These are phyloP conservation scores for Erpetoichthys calabaricus DNA, from an alignment of 2,797 vertebrate genomes.

Conservation along the genomic window DNA sequence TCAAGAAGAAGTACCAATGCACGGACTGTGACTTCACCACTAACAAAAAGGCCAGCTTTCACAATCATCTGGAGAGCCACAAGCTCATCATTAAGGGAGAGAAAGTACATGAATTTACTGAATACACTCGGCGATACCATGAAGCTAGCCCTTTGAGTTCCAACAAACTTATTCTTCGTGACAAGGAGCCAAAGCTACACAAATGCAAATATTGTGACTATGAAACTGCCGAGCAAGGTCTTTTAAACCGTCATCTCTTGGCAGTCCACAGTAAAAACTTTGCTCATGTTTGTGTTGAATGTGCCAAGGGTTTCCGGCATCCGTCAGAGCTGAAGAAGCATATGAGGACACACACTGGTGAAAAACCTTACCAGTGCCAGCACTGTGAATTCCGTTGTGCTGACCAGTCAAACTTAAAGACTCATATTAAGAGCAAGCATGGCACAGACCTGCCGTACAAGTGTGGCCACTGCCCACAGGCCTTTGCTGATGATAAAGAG, in stretches of 20 bases:
- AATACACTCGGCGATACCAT: slow-evolving; percentile 84
- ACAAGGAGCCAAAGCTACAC: slow-evolving; percentile 80
- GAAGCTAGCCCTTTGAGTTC: slow-evolving; percentile 89
- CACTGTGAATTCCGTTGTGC: slow-evolving; percentile 73
- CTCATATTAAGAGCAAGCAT: slow-evolving; percentile 73
- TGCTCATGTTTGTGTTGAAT: slow-evolving; percentile 74
- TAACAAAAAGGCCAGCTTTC: slow-evolving; percentile 80
- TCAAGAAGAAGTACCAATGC: slow-evolving; percentile 79
- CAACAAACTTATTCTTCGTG: slow-evolving; percentile 89
- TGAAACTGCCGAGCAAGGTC: slow-evolving; percentile 71
- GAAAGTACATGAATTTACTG: slow-evolving; percentile 83
- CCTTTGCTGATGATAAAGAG: slow-evolving; percentile 66
- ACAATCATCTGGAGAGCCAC: slow-evolving; percentile 92
- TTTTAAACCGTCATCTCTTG: slow-evolving; percentile 69
- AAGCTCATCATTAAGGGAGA: slow-evolving; percentile 88
- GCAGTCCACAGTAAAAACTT: slow-evolving; percentile 78
- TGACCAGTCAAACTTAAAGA: slow-evolving; percentile 78
- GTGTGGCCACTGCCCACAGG: slow-evolving; percentile 73
- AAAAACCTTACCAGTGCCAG: slow-evolving; percentile 93
- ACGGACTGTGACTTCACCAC: slow-evolving; percentile 82
- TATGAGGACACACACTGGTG: slow-evolving; percentile 88
- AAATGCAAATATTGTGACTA: slow-evolving; percentile 82
- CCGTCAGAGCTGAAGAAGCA: slow-evolving; percentile 81
- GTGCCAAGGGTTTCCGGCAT: slow-evolving; percentile 75
- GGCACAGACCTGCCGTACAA: slow-evolving; percentile 66